Conservation (phyloP, 2,797 vertebrate species). For the Mormyrus proboscirostris region DNA sequence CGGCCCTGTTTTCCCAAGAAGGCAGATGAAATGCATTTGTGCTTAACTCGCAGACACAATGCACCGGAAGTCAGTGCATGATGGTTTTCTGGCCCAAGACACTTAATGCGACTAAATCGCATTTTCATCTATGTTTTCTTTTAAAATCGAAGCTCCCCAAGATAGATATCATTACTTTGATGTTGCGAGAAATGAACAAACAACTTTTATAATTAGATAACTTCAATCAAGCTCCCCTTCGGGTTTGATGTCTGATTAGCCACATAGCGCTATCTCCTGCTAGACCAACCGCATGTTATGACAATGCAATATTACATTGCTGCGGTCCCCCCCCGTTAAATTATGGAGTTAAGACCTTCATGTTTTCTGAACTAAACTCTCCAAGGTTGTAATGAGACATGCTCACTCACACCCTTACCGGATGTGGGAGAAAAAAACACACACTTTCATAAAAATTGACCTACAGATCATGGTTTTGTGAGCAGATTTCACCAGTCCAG, state of each 20-base stretch:
- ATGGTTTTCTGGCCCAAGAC: neutral
- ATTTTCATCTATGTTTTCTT: neutral
- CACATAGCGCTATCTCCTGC: neutral
- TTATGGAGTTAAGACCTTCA: neutral
- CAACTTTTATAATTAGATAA: neutral
- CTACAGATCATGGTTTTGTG: neutral
- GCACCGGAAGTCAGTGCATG: neutral
- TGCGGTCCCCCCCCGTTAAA: neutral
- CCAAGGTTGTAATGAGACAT: neutral
- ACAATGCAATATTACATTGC: neutral
- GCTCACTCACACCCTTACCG: neutral
- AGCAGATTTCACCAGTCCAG: conserved; percentile 23
- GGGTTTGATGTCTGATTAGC: neutral
- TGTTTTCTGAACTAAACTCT: neutral
- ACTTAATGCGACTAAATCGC: neutral
- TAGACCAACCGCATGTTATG: neutral
- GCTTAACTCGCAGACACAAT: neutral
- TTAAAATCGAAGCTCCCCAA: neutral
- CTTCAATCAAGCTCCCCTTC: neutral
- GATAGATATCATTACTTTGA: conserved; percentile 1
- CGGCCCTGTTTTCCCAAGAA: neutral
- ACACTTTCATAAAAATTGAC: neutral
- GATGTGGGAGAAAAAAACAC: neutral
- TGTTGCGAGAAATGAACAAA: conserved; percentile 2
- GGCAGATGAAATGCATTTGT: neutral